phyloP scores from a whole-genome alignment of 2,888 invertebrate genomes.

The Podabrus alpinus region DNA sequence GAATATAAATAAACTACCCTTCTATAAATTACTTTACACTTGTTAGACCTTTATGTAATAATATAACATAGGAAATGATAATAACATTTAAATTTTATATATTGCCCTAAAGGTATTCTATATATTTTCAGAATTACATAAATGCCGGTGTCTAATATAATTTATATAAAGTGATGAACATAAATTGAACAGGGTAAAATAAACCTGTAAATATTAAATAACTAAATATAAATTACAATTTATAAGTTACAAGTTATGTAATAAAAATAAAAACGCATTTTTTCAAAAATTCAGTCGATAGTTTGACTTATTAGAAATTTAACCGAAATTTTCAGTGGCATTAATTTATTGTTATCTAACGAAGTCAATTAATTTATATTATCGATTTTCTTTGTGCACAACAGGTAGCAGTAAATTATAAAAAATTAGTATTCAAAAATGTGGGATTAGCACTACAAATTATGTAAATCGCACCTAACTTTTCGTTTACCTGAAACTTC shows the following conservation, averaged over 20 bases:
- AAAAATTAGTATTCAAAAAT: neutral
- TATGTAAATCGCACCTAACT: neutral
- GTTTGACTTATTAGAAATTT: too few species aligned
- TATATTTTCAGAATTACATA: too few species aligned
- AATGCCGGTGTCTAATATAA: too few species aligned
- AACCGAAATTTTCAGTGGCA: neutral
- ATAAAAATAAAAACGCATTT: too few species aligned
- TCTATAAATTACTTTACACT: too few species aligned
- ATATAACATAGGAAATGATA: too few species aligned
- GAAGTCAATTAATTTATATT: neutral
- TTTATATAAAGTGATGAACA: neutral
- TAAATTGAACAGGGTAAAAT: neutral
- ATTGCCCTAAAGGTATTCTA: too few species aligned
- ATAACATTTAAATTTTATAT: too few species aligned
- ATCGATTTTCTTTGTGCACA: neutral
- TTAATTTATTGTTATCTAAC: neutral
- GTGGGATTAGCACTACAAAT: neutral
- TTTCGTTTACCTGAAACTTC: neutral
- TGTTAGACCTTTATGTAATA: too few species aligned
- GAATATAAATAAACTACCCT: too few species aligned
- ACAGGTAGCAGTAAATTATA: neutral
- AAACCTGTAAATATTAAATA: neutral
- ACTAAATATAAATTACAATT: neutral
- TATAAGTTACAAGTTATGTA: too few species aligned
- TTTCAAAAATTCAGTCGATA: too few species aligned